These are phyloP conservation scores for Apostichopus leukothele DNA, from an alignment of 53 echinoderm and acorn worm genomes.

Conservation along the genomic window DNA sequence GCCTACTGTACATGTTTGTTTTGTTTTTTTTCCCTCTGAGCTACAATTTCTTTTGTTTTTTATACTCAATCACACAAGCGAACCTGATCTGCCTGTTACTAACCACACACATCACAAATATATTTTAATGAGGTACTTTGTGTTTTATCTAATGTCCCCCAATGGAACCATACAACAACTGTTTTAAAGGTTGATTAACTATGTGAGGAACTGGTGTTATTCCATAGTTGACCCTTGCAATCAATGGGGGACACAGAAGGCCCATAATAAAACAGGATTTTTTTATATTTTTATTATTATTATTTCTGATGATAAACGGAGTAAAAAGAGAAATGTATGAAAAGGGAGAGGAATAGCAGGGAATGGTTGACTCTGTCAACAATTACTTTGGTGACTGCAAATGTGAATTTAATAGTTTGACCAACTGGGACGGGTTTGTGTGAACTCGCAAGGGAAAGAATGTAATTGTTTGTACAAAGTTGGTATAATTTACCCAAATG, in stretches of 20 bases:
- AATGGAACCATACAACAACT: slow-evolving; percentile 37
- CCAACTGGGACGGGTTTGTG: slow-evolving; percentile 14
- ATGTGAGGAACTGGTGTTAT: slow-evolving; percentile 14
- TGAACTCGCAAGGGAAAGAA: not conserved
- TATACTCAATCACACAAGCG: too few species aligned
- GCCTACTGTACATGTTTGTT: not conserved
- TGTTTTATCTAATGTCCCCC: slow-evolving; percentile 28
- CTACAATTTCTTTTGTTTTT: not conserved
- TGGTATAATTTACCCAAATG: not conserved
- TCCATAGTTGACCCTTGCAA: slow-evolving; percentile 24
- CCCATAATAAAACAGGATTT: slow-evolving; percentile 12
- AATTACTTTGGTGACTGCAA: not conserved
- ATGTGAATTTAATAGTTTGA: slow-evolving; percentile 18
- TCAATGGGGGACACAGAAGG: not conserved
- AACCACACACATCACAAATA: slow-evolving; percentile 43
- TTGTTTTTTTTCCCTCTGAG: too few species aligned
- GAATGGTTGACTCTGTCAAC: not conserved
- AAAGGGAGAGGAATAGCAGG: not conserved
- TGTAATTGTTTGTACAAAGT: not conserved
- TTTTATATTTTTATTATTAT: not conserved
- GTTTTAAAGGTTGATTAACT: slow-evolving; percentile 36
- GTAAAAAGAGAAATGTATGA: not conserved
- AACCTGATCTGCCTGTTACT: slow-evolving; percentile 33
- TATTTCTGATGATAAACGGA: slow-evolving; percentile 34
- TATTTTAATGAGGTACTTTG: slow-evolving; percentile 33